Evolutionary conservation across 2,888 invertebrate species (phyloP).

Genomic region (Gymnosoma rotundatum): DNA sequence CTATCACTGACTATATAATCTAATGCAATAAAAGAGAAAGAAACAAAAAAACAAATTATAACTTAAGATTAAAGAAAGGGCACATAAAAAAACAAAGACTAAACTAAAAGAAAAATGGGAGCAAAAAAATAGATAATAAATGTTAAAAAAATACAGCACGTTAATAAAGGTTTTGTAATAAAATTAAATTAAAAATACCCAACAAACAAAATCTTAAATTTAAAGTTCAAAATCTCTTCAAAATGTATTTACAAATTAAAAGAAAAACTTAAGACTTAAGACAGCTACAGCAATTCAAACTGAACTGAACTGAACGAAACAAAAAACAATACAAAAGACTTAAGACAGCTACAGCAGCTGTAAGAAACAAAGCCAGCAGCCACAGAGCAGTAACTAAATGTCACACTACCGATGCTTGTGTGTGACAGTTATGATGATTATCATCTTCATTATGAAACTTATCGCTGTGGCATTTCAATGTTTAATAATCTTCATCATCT

Average conservation of each 20-base stretch:
- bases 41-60: not conserved
- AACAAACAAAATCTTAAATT: too few species aligned
- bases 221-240: too few species aligned
- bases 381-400: constrained; percentile 3
- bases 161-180: too few species aligned
- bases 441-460: constrained; percentile 5
- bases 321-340: constrained; percentile 13
- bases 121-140: not conserved
- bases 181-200: too few species aligned
- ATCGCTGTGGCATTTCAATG: constrained; percentile 21
- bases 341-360: constrained; percentile 22
- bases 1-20: constrained; percentile 21
- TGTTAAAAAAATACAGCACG: too few species aligned
- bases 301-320: not conserved
- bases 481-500: not conserved
- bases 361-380: not conserved
- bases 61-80: constrained; percentile 6
- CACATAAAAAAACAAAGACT: not conserved
- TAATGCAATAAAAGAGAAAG: constrained; percentile 1
- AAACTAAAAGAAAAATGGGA: constrained; percentile 1
- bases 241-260: too few species aligned
- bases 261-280: not conserved
- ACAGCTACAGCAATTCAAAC: not conserved
- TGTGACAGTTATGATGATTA: constrained; percentile 5
- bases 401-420: not conserved